Base-by-base conservation (phyloP, 2,888 invertebrate genomes). In the Labia minor region DNA sequence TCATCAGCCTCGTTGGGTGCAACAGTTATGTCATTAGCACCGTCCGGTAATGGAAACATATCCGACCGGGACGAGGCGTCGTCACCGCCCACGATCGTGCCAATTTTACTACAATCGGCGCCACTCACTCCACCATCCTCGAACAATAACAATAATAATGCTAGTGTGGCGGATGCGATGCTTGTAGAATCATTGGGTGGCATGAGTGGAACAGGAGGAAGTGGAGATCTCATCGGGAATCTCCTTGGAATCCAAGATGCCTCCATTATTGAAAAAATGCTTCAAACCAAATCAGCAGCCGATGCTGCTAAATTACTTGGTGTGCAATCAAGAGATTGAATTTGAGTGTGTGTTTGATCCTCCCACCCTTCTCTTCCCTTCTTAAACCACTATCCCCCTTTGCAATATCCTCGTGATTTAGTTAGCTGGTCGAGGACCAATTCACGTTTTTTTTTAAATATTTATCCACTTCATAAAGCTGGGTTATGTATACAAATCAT, bases 251-350 rank as follows among this genome's bases (percentile, higher is more conserved):
- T 95, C 69, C 86, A 89, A 61, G 93, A 92, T 76, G 86, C 88
- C 72, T 88, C 89, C 16, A 86, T 91, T 69, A 88, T 95, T 66
- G 94, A 95, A 74, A 88, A 89, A 77, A 84, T 90, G 70, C 83
- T 95, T 33, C 84, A 88, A 1, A 90, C 91, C 21, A 76, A 75
- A 66, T 85, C 89, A 0, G 87, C 92, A 26, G 86, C 87, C 71
- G 92, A 92, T 75, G 94, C 94, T 20, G 94, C 94, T 1, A 90
- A 92, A 76, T 83, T 94, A 70, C 80, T 95, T 20, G 90, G 95
- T 20, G 89, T 94, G 65, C 88, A 90, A 61, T 49, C 49, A 11
- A 49, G 49, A 49, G 49, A 49, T 16, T 49, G 16, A 49, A 3
- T 16, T n/a, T 49, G 3, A 49, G 2, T 16, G 49, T n/a, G n/a